Conservation (phyloP, 2,113 vertebrate species). For the Siniperca chuatsi region DNA sequence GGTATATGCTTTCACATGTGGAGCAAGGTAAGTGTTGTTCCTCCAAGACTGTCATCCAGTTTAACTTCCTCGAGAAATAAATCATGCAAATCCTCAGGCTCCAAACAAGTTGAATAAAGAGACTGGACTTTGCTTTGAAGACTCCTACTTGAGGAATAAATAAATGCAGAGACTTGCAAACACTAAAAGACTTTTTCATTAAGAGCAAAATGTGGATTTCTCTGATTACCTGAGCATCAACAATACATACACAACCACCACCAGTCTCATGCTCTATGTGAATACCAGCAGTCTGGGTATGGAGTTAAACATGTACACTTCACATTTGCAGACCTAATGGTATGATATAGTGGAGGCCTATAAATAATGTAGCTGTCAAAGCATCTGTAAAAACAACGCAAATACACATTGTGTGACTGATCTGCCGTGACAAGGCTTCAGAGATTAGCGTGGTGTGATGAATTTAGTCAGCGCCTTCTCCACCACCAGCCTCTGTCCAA, state of each 20-base stretch:
- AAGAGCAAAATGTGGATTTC: constrained; percentile 20
- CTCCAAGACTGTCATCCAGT: constrained; percentile 20
- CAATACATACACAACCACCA: background rate
- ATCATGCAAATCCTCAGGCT: constrained; percentile 63
- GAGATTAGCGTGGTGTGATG: constrained; percentile 57
- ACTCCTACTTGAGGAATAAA: constrained; percentile 38
- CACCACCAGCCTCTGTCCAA: constrained; percentile 27
- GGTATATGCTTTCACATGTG: constrained; percentile 21
- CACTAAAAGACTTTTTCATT: constrained; percentile 6
- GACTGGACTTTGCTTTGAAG: constrained; percentile 46
- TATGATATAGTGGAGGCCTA: constrained; percentile 30
- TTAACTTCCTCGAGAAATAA: constrained; percentile 64
- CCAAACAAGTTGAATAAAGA: constrained; percentile 50
- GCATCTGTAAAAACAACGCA: constrained; percentile 54
- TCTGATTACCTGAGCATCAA: constrained; percentile 22
- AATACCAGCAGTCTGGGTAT: constrained; percentile 11
- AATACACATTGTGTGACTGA: constrained; percentile 32
- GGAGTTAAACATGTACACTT: constrained; percentile 21
- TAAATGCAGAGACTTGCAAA: constrained; percentile 11
- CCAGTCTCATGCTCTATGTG: background rate
- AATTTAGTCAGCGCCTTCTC: constrained; percentile 49
- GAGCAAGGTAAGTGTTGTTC: background rate
- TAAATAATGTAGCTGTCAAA: constrained; percentile 51
- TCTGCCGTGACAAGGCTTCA: constrained; percentile 49
- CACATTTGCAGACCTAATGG: constrained; percentile 36